These are phyloP conservation scores for Chroicocephalus ridibundus DNA, from an alignment of 2,113 vertebrate genomes.

Conservation along the genomic window DNA sequence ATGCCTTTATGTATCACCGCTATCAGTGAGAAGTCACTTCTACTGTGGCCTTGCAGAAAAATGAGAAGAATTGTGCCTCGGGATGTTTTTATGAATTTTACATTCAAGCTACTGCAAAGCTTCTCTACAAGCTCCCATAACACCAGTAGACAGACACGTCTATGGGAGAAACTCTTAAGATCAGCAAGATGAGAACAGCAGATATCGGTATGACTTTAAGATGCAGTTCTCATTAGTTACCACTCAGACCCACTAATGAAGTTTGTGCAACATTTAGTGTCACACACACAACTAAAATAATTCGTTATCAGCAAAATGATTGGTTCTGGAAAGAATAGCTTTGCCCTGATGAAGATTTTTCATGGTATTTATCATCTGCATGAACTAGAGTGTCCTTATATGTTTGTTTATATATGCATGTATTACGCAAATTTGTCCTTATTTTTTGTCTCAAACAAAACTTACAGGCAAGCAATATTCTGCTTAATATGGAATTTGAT, in stretches of 20 bases:
- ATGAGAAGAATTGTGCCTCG: neutral
- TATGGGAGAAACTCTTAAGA: neutral
- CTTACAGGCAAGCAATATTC: neutral
- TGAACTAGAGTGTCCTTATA: neutral
- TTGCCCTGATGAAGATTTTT: neutral
- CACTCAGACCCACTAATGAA: neutral
- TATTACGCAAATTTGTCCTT: neutral
- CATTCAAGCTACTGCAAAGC: neutral
- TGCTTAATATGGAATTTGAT: neutral
- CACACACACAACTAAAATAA: neutral
- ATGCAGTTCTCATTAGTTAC: neutral
- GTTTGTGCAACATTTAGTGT: neutral
- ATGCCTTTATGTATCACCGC: neutral
- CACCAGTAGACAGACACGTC: neutral
- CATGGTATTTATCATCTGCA: neutral
- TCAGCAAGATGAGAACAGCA: neutral
- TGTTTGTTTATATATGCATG: neutral
- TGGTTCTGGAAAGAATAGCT: neutral
- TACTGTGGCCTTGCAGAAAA: neutral
- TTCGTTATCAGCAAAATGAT: neutral
- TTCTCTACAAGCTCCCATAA: neutral
- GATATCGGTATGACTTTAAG: neutral
- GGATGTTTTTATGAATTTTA: constrained; percentile 10
- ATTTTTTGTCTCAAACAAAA: neutral
- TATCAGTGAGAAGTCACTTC: neutral